These are phyloP conservation scores for Gavialis gangeticus DNA, from an alignment of 2,113 vertebrate genomes.

Conservation along the genomic window DNA sequence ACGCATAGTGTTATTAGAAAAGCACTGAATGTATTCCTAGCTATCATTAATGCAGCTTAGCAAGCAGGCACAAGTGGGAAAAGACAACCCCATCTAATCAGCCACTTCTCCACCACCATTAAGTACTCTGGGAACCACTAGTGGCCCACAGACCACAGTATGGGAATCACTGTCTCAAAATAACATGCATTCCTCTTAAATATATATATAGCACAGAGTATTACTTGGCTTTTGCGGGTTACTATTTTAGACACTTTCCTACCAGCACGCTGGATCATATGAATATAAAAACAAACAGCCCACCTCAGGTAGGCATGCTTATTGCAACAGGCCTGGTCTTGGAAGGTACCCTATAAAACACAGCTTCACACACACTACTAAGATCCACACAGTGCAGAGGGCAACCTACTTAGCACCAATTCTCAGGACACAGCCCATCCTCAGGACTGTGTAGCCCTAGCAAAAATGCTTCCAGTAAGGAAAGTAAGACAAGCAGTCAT, in stretches of 20 bases:
- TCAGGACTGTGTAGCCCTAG: no score
- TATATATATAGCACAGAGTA: background rate
- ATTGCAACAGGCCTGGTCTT: background rate
- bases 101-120: slow-evolving; percentile 14
- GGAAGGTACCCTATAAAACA: background rate
- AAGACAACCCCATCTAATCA: slow-evolving; percentile 10
- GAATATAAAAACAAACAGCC: background rate
- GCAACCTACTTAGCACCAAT: no score
- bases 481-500: no score
- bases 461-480: no score
- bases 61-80: background rate
- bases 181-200: background rate
- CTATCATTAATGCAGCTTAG: background rate
- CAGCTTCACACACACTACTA: no score
- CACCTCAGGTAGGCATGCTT: background rate
- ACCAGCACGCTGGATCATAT: background rate
- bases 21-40: slow-evolving; percentile 26
- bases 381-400: no score
- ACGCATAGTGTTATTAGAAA: background rate
- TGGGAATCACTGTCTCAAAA: slow-evolving; percentile 30
- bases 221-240: slow-evolving; percentile 11
- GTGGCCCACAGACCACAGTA: slow-evolving; percentile 13
- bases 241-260: slow-evolving; percentile 15
- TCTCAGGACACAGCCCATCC: no score
- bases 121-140: slow-evolving; percentile 11